Evolutionary conservation across 2,888 invertebrate species (phyloP).

Genomic region (Ormyrus rosae): DNA sequence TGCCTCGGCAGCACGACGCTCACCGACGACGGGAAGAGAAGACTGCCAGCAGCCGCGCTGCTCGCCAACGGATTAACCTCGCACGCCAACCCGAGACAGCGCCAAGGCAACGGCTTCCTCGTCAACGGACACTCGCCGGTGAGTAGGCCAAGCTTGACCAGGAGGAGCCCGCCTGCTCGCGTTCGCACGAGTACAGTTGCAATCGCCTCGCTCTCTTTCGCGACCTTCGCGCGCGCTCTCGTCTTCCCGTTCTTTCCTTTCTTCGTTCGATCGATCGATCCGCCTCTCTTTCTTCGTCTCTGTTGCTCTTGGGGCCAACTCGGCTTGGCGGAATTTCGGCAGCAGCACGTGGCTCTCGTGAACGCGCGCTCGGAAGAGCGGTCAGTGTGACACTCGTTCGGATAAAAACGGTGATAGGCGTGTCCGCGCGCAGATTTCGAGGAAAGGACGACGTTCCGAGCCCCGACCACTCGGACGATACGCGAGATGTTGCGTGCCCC

Average conservation of each 20-base stretch:
- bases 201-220: too few species aligned
- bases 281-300: not conserved
- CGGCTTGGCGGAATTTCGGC: not conserved
- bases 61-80: not conserved
- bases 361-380: not conserved
- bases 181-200: too few species aligned
- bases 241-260: not conserved
- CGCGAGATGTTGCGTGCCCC: not conserved
- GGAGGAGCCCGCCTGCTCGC: too few species aligned
- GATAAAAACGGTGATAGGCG: too few species aligned
- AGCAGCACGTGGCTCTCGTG: not conserved
- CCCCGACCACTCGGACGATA: too few species aligned
- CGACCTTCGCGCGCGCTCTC: not conserved
- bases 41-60: constrained; percentile 1
- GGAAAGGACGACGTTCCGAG: too few species aligned
- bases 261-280: constrained; percentile 29
- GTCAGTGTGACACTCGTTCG: not conserved
- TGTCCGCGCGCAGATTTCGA: too few species aligned
- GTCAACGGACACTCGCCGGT: not conserved
- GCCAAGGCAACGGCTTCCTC: constrained; percentile 29
- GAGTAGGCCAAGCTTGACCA: not conserved
- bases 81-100: not conserved
- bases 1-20: constrained; percentile 29
- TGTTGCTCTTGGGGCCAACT: not conserved
- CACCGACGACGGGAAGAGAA: constrained; percentile 6